Percentiles rank a stretch among this genome's conserved stretches.
These are phyloP conservation scores for Buathra laborator DNA, from an alignment of 2,888 invertebrate species.

Conservation along the genomic window DNA sequence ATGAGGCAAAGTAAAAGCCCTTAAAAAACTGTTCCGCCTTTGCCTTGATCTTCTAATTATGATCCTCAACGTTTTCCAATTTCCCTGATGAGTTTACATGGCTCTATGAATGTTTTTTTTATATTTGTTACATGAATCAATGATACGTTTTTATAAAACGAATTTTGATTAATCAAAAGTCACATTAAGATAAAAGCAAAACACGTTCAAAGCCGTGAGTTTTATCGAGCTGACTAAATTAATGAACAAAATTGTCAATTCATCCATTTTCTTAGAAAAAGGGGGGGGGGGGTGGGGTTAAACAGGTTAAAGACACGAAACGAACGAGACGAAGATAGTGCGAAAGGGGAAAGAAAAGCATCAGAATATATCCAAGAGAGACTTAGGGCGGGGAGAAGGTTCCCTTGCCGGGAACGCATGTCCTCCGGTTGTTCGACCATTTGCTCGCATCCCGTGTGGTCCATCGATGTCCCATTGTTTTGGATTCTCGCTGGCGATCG, in stretches of 20 bases:
- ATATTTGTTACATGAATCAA: no score
- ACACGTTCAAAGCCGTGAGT: no score
- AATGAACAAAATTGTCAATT: not conserved
- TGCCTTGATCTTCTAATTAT: no score
- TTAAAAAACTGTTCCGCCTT: not conserved
- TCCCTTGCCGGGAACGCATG: conserved; percentile 83
- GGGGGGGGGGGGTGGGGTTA: conserved; percentile 11
- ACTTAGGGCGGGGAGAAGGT: conserved; percentile 65
- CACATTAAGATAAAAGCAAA: no score
- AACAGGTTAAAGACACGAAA: conserved; percentile 19
- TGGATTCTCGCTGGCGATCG: conserved; percentile 75
- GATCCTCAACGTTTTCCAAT: no score
- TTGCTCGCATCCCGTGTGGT: conserved; percentile 85
- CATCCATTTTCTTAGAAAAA: conserved; percentile 11
- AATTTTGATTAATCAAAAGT: no score
- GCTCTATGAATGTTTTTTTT: no score
- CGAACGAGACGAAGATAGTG: conserved; percentile 42
- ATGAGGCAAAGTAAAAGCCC: not conserved
- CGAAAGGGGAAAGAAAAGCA: conserved; percentile 56
- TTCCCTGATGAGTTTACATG: no score
- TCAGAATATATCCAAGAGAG: conserved; percentile 59
- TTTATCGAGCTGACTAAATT: not conserved
- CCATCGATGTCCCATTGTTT: conserved; percentile 85
- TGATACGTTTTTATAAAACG: no score
- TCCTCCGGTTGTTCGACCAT: conserved; percentile 85